A percentile compares a stretch with the other conserved stretches of the same genome.
Conservation (phyloP, 2,888 invertebrate species). For the Taphrorychus bicolor region DNA sequence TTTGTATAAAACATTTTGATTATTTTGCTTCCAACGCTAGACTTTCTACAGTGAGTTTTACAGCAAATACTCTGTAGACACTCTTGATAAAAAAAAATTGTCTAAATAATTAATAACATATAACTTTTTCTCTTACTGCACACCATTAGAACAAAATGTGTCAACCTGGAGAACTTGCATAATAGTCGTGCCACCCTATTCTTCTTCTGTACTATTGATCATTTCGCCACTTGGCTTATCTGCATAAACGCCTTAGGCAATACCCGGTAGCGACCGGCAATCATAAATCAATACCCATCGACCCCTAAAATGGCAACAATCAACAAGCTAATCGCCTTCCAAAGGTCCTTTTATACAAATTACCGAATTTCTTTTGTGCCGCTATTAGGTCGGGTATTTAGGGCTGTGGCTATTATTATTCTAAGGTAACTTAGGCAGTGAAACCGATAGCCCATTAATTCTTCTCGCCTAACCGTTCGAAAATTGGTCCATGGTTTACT, state of each 20-base stretch:
- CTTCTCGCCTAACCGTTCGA: slow-evolving; percentile 1
- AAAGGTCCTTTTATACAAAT: slow-evolving; percentile 2
- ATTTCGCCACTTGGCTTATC: background rate
- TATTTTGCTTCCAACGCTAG: no score
- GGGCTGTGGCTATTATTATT: slow-evolving; percentile 12
- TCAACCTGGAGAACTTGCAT: no score
- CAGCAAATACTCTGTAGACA: no score
- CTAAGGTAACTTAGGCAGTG: slow-evolving; percentile 6
- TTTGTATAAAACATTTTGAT: no score
- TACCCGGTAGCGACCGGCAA: background rate
- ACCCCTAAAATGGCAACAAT: slow-evolving; percentile 8
- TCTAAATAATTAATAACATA: no score
- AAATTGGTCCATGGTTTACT: no score
- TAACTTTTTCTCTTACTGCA: no score
- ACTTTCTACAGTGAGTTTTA: no score
- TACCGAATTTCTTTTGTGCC: slow-evolving; percentile 5
- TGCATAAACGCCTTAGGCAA: background rate
- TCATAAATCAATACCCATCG: slow-evolving; percentile 4
- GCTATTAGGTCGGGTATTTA: slow-evolving; percentile 2
- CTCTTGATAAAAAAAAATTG: no score
- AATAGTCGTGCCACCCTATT: no score
- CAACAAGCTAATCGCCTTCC: background rate
- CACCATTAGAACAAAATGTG: no score
- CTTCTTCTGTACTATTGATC: no score
- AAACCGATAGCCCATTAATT: slow-evolving; percentile 17